Percentiles rank a stretch among this genome's conserved stretches.
These are phyloP conservation scores for Trichogramma evanescens DNA, from an alignment of 2,888 invertebrate genomes.

Conservation along the genomic window DNA sequence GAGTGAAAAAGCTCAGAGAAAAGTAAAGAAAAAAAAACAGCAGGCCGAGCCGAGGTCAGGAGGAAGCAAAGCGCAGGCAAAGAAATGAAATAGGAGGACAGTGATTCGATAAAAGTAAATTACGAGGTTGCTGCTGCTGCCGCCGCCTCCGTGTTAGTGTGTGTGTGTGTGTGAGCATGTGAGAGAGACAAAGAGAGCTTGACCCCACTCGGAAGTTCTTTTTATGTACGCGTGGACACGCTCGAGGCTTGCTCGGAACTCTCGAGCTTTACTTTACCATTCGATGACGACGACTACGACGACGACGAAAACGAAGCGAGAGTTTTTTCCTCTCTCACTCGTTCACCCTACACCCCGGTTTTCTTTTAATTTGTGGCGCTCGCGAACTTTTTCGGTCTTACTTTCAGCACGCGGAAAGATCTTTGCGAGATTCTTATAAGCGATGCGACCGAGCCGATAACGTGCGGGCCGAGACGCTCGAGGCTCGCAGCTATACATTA, in stretches of 20 bases:
- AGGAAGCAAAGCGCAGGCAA: constrained; percentile 1
- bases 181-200: neutral
- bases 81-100: constrained; percentile 13
- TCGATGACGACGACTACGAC: constrained; percentile 24
- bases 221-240: constrained; percentile 10
- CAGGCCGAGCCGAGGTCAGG: constrained; percentile 1
- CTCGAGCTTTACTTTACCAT: constrained; percentile 26
- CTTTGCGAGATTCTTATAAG: too few species aligned
- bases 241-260: constrained; percentile 12
- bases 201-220: constrained; percentile 5
- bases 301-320: too few species aligned
- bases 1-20: too few species aligned
- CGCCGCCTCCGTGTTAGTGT: too few species aligned
- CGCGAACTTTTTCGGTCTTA: constrained; percentile 8
- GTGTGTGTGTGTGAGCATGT: too few species aligned
- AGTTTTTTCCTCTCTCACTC: too few species aligned
- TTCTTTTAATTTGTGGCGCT: neutral
- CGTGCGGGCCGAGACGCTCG: too few species aligned
- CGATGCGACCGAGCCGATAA: neutral
- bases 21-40: neutral
- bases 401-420: neutral
- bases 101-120: constrained; percentile 30
- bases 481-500: too few species aligned
- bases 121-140: constrained; percentile 21
- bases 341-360: neutral